Percentiles rank a stretch among this genome's conserved stretches.
phyloP scores from a whole-genome alignment of 2,888 invertebrate genomes.

The Synanthedon tipuliformis region DNA sequence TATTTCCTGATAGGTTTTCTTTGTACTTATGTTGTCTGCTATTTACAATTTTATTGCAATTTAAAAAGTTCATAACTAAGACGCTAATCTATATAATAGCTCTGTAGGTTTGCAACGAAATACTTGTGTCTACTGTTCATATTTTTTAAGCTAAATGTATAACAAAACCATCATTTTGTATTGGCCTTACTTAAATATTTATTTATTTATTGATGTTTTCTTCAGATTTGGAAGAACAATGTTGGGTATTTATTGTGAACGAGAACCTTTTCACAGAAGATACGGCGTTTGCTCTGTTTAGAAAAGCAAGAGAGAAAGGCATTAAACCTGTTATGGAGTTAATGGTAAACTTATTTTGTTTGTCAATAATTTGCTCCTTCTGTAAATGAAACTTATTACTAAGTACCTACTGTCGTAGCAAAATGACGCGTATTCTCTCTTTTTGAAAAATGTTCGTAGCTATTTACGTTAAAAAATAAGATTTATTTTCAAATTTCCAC shows the following conservation, averaged over 20 bases:
- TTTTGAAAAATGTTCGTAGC: too few relatives aligned
- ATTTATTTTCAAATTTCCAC: too few relatives aligned
- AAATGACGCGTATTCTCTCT: too few relatives aligned
- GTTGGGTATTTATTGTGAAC: conserved; percentile 81
- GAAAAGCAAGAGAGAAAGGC: conserved; percentile 67
- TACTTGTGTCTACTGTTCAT: too few relatives aligned
- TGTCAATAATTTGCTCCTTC: not conserved
- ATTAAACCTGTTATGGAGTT: conserved; percentile 75
- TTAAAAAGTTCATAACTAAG: too few relatives aligned
- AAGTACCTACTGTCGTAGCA: too few relatives aligned
- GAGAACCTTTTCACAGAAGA: conserved; percentile 78
- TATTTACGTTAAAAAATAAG: too few relatives aligned
- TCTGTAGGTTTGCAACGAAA: too few relatives aligned
- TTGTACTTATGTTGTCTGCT: not conserved
- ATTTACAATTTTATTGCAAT: not conserved
- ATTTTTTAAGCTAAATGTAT: too few relatives aligned
- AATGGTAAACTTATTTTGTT: conserved; percentile 54
- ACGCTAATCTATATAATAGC: too few relatives aligned
- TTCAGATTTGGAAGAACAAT: conserved; percentile 79
- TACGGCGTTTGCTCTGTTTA: conserved; percentile 77
- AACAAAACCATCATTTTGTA: too few relatives aligned
- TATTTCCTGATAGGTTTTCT: not conserved
- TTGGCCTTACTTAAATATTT: not conserved
- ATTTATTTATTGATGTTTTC: conserved; percentile 1
- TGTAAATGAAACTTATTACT: too few relatives aligned